A percentile compares a stretch with the other conserved stretches of the same genome.
These are phyloP conservation scores for Lysandra coridon DNA, from an alignment of 2,888 invertebrate genomes.

Conservation along the genomic window DNA sequence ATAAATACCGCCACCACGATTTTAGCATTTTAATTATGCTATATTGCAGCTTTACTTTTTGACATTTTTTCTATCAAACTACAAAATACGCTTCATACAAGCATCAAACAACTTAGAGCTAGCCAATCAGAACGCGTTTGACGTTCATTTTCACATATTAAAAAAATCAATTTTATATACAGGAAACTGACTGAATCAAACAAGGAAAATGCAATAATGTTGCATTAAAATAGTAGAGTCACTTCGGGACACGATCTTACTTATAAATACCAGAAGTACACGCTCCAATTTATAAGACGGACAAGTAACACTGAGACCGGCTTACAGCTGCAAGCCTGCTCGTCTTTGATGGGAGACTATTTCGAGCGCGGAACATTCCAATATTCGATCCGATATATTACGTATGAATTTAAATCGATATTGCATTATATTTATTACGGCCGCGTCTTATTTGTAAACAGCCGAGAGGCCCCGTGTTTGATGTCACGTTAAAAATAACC, in stretches of 20 bases:
- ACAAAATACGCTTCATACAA: no score
- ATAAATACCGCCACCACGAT: neutral
- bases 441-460: constrained; percentile 78
- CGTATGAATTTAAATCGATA: constrained; percentile 74
- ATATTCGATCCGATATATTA: constrained; percentile 78
- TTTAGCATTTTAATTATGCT: neutral
- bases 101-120: no score
- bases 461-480: constrained; percentile 72
- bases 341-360: constrained; percentile 81
- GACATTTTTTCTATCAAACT: no score
- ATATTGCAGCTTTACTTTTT: neutral
- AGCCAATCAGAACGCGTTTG: no score
- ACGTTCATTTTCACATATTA: no score
- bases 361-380: constrained; percentile 76
- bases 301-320: constrained; percentile 79
- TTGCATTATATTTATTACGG: constrained; percentile 78
- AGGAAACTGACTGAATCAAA: neutral
- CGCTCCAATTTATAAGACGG: constrained; percentile 77
- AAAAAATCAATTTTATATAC: neutral
- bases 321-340: constrained; percentile 80
- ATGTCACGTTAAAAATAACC: constrained; percentile 79
- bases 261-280: constrained; percentile 39
- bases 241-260: constrained; percentile 13
- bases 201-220: neutral
- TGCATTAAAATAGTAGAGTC: neutral